phyloP scores from a whole-genome alignment of 2,888 invertebrate genomes.

The Microdon myrmicae region DNA sequence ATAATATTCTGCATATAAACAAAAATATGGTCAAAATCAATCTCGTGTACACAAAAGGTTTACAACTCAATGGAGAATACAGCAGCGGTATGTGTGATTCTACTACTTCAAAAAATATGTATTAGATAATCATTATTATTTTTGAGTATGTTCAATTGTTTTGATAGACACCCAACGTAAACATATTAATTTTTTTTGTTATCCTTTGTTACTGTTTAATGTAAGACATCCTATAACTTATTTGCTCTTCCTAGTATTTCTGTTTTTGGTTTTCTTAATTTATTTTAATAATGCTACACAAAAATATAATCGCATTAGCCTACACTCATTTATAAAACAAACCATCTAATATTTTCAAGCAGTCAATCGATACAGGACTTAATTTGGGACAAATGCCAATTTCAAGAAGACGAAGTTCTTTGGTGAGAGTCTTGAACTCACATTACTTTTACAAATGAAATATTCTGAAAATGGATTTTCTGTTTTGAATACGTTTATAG shows the following conservation, averaged over 20 bases:
- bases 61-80: slow-evolving; percentile 76
- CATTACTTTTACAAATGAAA: slow-evolving; percentile 19
- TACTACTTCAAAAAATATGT: slow-evolving; percentile 34
- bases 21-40: slow-evolving; percentile 49
- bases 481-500: too few relatives aligned
- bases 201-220: slow-evolving; percentile 13
- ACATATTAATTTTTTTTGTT: background rate
- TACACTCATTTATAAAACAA: slow-evolving; percentile 2
- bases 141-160: background rate
- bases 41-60: slow-evolving; percentile 66
- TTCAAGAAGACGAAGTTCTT: slow-evolving; percentile 59
- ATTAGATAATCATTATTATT: slow-evolving; percentile 1
- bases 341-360: slow-evolving; percentile 53
- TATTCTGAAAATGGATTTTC: too few relatives aligned
- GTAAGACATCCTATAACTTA: slow-evolving; percentile 7
- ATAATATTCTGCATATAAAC: too few relatives aligned
- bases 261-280: slow-evolving; percentile 1
- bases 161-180: background rate
- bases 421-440: slow-evolving; percentile 58
- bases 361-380: slow-evolving; percentile 63
- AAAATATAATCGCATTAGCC: slow-evolving; percentile 12
- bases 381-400: slow-evolving; percentile 62
- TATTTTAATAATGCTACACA: slow-evolving; percentile 3
- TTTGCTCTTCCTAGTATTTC: slow-evolving; percentile 1
- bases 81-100: slow-evolving; percentile 69